Evolutionary conservation across 2,797 vertebrate species (phyloP), one percentile per base, ranked within the genome.

Genomic region (Meda fulgida): DNA sequence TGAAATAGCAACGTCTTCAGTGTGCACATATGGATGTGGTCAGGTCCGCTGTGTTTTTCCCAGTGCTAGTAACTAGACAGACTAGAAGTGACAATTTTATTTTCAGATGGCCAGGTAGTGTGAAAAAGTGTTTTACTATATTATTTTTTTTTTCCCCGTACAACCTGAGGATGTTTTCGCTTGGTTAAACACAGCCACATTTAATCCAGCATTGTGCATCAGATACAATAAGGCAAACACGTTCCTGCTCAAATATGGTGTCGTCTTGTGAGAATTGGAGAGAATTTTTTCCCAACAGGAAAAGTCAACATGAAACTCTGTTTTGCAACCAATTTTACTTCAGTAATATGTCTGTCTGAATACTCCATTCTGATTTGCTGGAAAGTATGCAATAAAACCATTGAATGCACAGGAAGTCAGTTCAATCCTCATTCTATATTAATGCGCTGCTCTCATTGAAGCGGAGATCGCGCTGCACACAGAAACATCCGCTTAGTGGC

Each of bases 41-140:
- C 91, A 87, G 65, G 78, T 87, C 87, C 76, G 36, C 53, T 77
- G 83, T 87, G 87, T 84, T 46, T 60, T 86, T 90, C 84, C 40
- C 60, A 87, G 69, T 84, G 83, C 65, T 46, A 69, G 85, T 65
- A 67, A 88, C 90, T 91, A 90, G 66, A 81, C 86, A 91, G 90
- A 92, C 90, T 91, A 81, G 83, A 84, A 85, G 87, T 92, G 90
- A 93, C 91, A 89, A 29, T 90, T 90, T 87, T 84, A 87, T 90
- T 92, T 91, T 93, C 90, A 78, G 77, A 1, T 78, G 34, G 89
- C 83, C 91, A 91, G 91, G 63, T 89, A 81, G 38, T 81, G 89
- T 53, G 31, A 34, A 51, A 60, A 79, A 26, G 76, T 34, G 76
- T 65, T 40, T 60, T 58, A 48, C n/a, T 19, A 16, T 51, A 70